phyloP scores from a whole-genome alignment of 1,140 invertebrate genomes.

The Agrypnia vestita region DNA sequence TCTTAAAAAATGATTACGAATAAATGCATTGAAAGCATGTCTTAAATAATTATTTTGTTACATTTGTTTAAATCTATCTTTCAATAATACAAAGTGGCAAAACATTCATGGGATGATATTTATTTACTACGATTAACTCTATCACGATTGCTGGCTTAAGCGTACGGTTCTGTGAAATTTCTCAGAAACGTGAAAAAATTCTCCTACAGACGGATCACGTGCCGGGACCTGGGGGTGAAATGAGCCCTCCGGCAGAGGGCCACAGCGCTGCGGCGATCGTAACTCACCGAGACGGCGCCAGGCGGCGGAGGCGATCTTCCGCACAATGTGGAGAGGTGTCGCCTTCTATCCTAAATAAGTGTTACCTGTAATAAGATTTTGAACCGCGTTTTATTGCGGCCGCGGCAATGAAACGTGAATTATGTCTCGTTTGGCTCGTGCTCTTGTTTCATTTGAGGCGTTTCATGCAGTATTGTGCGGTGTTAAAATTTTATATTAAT shows the following conservation, averaged over 20 bases:
- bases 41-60: too few species aligned
- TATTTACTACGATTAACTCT: too few species aligned
- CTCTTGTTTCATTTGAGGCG: constrained; percentile 19
- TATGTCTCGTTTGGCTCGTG: constrained; percentile 33
- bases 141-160: neutral
- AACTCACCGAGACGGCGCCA: constrained; percentile 9
- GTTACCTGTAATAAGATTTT: constrained; percentile 39
- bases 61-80: too few species aligned
- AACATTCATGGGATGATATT: too few species aligned
- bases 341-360: constrained; percentile 14
- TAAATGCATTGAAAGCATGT: too few species aligned
- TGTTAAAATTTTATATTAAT: too few species aligned
- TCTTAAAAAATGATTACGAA: too few species aligned
- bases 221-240: neutral
- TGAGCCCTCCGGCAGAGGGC: constrained; percentile 9
- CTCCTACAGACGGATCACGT: constrained; percentile 11
- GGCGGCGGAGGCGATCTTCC: constrained; percentile 18
- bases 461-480: neutral
- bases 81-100: too few species aligned
- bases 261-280: constrained; percentile 33
- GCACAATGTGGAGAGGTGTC: constrained; percentile 30
- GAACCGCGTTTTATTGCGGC: constrained; percentile 29
- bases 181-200: constrained; percentile 28
- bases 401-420: constrained; percentile 39
- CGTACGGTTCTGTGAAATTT: neutral